phyloP scores from a whole-genome alignment of 2,797 vertebrate genomes.

The Phoebastria nigripes region DNA sequence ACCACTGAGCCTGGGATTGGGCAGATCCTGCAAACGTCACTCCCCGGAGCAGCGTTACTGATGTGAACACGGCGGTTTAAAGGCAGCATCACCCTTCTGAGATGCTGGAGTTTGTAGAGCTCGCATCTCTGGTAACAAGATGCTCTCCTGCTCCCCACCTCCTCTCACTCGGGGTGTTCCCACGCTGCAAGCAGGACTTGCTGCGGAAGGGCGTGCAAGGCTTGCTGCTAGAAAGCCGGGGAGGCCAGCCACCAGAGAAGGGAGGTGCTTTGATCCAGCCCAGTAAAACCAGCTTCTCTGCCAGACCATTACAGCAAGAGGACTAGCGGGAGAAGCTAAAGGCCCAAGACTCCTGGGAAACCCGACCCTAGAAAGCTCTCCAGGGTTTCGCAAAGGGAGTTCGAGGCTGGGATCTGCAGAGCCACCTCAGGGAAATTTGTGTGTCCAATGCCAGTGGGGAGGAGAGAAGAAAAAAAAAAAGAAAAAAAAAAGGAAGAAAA shows the following conservation, averaged over 20 bases:
- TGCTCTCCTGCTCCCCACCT: neutral
- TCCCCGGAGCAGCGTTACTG: rapidly evolving
- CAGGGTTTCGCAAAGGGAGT: neutral
- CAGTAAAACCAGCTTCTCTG: neutral
- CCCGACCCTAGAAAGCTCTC: neutral
- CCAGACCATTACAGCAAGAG: neutral
- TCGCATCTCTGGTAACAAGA: rapidly evolving
- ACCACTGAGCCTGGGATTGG: neutral
- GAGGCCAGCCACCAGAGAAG: neutral
- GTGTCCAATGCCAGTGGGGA: neutral
- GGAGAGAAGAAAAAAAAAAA: neutral
- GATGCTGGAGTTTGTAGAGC: neutral
- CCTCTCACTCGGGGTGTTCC: neutral
- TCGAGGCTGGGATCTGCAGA: neutral
- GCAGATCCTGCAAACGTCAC: neutral
- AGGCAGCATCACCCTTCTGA: neutral
- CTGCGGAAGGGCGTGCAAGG: neutral
- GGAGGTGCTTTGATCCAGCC: neutral
- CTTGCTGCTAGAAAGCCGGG: neutral
- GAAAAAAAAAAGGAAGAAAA: too few species aligned
- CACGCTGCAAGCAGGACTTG: neutral
- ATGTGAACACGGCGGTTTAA: neutral
- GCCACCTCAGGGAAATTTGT: neutral
- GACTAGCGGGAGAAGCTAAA: neutral
- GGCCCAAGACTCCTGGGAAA: neutral